A percentile compares a stretch with the other conserved stretches of the same genome.
Evolutionary conservation across 2,888 invertebrate genomes (phyloP).

Genomic region (Drosophila nr. perissopoda): DNA sequence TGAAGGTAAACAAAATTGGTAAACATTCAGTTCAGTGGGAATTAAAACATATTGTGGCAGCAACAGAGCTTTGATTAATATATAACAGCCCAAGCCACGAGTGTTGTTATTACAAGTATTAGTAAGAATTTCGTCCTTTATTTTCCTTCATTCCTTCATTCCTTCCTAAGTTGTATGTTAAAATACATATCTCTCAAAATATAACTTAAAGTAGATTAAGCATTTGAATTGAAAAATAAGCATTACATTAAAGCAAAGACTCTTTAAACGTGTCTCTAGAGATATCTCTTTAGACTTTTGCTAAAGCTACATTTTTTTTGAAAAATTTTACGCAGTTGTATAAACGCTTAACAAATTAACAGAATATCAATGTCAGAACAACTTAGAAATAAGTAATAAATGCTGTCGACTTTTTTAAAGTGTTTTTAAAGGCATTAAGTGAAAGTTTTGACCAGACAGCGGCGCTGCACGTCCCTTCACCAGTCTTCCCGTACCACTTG

Average conservation of each 20-base stretch:
- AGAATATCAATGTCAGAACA: constrained; percentile 6
- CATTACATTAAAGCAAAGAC: neutral
- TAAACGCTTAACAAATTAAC: constrained; percentile 30
- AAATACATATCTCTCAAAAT: neutral
- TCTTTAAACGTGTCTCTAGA: neutral
- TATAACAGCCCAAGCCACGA: neutral
- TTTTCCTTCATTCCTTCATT: no score
- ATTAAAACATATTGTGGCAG: neutral
- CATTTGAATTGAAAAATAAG: neutral
- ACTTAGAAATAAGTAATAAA: constrained; percentile 2
- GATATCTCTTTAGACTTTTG: neutral
- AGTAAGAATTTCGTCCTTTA: neutral
- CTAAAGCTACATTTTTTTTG: neutral
- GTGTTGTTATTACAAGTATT: neutral
- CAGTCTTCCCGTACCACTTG: neutral
- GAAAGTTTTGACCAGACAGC: constrained; percentile 38
- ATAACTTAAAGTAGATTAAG: neutral
- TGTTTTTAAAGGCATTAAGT: constrained; percentile 27
- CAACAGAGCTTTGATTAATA: neutral
- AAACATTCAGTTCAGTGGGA: constrained; percentile 11
- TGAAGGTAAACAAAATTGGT: constrained; percentile 49
- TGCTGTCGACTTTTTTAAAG: constrained; percentile 25
- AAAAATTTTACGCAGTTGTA: neutral
- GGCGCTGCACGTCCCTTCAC: neutral
- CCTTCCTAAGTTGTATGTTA: neutral